Evolutionary conservation across 2,797 vertebrate genomes (phyloP), one percentile per base, ranked within the genome.

Genomic region (Malurus leucopterus): DNA sequence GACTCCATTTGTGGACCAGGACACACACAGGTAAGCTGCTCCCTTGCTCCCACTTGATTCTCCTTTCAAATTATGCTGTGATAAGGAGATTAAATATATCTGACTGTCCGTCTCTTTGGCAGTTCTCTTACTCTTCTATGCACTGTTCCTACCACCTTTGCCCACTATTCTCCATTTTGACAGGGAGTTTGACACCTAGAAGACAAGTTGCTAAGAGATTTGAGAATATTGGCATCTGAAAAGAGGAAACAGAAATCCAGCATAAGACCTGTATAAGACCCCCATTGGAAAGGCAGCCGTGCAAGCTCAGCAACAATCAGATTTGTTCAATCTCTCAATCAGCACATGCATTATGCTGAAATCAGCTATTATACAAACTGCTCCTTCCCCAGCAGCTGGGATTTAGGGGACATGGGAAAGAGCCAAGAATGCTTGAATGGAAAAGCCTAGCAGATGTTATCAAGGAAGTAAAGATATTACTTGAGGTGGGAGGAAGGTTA

Each of bases 311-410:
- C 73, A 90, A 38, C 85, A 81, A 72, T 65, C 50, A 55, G 51
- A 83, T 47, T 77, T 62, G 63, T 89, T 93, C 9, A 1, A 32
- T 88, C 59, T 75, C 62, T 82, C 85, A 94, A 92, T 93, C 92
- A 95, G 63, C 59, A 59, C 73, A 91, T 22, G 41, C 78, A 95
- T 94, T 93, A 74, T 89, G 70, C 86, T 75, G 59, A 89, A 94
- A 94, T 89, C 55, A 86, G 53, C 73, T 86, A 70, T 89, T 88
- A 88, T 34, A 91, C 62, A 86, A 80, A 67, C 83, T 85, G 73
- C 91, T 92, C n/a, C 82, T 84, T 92, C 55, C 79, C 67, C 55
- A 91, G 83, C 92, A 95, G 91, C 92, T 92, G 92, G 83, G 83
- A 87, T 81, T 93, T 81, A 88, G 83, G 91, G 79, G 41, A 88